Conservation (phyloP, 2,888 invertebrate species). For the Tetanocera ferruginea region DNA sequence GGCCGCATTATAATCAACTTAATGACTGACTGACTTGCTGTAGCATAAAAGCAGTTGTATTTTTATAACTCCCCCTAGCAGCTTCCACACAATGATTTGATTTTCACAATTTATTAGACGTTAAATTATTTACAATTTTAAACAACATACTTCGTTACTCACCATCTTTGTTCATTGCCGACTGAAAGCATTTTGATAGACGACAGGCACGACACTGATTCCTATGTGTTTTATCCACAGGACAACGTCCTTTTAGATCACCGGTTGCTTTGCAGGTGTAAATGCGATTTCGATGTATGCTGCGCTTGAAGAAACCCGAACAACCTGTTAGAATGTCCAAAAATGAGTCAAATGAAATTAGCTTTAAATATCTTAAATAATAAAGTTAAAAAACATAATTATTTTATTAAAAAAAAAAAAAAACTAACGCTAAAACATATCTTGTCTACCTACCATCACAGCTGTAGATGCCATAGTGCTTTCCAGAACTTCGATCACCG, state of each 20-base stretch:
- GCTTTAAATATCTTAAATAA: not conserved
- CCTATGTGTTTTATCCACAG: constrained; percentile 96
- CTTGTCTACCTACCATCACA: constrained; percentile 87
- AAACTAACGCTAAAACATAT: not conserved
- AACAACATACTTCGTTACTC: constrained; percentile 68
- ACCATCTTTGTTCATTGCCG: constrained; percentile 99
- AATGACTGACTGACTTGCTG: constrained; percentile 51
- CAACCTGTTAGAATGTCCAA: constrained; percentile 79
- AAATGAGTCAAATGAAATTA: not conserved
- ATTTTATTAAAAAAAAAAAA: not conserved
- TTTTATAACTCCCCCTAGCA: too few relatives aligned
- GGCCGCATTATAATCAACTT: constrained; percentile 62
- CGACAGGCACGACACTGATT: constrained; percentile 98
- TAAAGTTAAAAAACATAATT: not conserved
- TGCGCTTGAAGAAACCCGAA: constrained; percentile 96
- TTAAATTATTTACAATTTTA: not conserved
- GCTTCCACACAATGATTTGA: not conserved
- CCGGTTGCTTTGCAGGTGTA: constrained; percentile 98
- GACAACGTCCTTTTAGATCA: constrained; percentile 91
- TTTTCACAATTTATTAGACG: not conserved
- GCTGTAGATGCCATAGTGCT: constrained; percentile 99
- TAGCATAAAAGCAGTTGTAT: not conserved
- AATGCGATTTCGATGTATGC: constrained; percentile 94
- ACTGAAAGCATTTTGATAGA: constrained; percentile 94
- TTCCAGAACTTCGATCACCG: constrained; percentile 98